Conservation (phyloP, 2,888 invertebrate species). For the Petrophora chlorosata region DNA sequence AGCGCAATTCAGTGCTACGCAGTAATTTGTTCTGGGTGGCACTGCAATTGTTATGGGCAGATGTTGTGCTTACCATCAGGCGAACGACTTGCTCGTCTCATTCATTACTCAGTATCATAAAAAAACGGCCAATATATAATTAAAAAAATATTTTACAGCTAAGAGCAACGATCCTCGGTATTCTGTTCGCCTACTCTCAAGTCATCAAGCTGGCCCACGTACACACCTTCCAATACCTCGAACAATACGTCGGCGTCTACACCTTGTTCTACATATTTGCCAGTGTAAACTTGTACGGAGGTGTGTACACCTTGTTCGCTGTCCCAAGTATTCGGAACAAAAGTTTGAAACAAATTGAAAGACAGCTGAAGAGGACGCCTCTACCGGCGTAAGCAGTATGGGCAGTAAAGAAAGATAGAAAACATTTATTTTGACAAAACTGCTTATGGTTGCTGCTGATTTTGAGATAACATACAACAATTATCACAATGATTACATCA, state of each 20-base stretch:
- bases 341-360: conserved; percentile 61
- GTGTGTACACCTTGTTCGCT: conserved; percentile 60
- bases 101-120: background rate
- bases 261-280: conserved; percentile 66
- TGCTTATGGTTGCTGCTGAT: no score
- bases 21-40: no score
- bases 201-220: conserved; percentile 59
- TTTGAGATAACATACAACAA: no score
- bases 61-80: no score
- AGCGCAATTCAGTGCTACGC: no score
- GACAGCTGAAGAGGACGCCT: conserved; percentile 61
- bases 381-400: conserved; percentile 51
- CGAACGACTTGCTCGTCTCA: no score
- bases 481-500: no score
- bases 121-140: no score
- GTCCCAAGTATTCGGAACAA: conserved; percentile 58
- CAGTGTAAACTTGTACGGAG: conserved; percentile 62
- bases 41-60: no score
- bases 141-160: conserved; percentile 54
- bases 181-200: conserved; percentile 59
- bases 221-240: conserved; percentile 61
- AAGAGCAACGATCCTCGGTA: conserved; percentile 55
- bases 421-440: no score
- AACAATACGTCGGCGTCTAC: conserved; percentile 63
- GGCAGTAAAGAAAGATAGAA: no score